A percentile compares a stretch with the other conserved stretches of the same genome.
Evolutionary conservation across 2,888 invertebrate genomes (phyloP).

Genomic region (Ischnura elegans): DNA sequence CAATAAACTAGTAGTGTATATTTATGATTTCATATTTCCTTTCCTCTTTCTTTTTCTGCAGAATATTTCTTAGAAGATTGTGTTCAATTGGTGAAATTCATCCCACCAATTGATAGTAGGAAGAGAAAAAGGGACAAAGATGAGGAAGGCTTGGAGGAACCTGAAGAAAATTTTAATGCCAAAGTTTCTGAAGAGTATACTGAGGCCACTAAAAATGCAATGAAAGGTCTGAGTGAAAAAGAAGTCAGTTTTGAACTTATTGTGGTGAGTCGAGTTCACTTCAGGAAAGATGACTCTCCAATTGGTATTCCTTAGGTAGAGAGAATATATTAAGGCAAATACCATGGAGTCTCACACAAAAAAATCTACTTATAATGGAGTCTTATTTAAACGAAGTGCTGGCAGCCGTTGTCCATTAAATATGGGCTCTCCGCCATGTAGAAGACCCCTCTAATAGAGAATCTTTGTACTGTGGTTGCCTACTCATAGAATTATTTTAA

Average conservation of each 20-base stretch:
- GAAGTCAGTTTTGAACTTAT: conserved; percentile 96
- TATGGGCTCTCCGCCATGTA: too few species aligned
- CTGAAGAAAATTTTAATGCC: conserved; percentile 88
- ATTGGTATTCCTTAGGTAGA: too few species aligned
- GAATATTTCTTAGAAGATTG: conserved; percentile 97
- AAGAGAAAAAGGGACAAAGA: conserved; percentile 86
- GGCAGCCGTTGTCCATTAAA: too few species aligned
- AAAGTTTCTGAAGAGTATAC: conserved; percentile 77
- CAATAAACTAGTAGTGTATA: conserved; percentile 34
- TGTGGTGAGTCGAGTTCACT: conserved; percentile 79
- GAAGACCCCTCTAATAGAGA: too few species aligned
- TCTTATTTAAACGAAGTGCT: too few species aligned
- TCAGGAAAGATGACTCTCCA: too few species aligned
- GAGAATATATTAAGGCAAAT: too few species aligned
- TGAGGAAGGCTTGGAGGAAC: conserved; percentile 81
- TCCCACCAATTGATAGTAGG: conserved; percentile 86
- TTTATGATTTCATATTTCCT: too few species aligned
- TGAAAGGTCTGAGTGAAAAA: conserved; percentile 91
- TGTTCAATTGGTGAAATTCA: conserved; percentile 91
- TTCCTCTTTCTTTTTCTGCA: conserved; percentile 73
- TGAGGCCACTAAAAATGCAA: conserved; percentile 82
- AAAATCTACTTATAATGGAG: too few species aligned
- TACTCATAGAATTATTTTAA: too few species aligned
- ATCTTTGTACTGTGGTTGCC: too few species aligned
- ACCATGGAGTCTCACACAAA: too few species aligned